Evolutionary conservation across 2,888 invertebrate genomes (phyloP), one percentile per base, ranked within the genome.

Genomic region (Pandemis corylana): DNA sequence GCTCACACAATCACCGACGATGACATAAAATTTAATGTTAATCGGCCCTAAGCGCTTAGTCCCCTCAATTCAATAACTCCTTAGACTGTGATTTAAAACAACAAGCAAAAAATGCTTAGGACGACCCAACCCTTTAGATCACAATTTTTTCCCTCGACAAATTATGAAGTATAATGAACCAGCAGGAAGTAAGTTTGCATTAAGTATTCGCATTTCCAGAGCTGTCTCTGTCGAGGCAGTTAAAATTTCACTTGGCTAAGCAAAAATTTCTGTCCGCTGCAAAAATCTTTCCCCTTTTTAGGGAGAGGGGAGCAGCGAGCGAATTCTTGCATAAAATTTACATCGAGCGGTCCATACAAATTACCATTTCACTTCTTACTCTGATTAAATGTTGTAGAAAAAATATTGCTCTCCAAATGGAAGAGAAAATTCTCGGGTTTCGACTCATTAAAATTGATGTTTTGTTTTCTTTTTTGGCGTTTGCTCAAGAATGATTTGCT

Each of bases 361-460:
- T 94, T 93, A 93, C 92, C 93, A 93, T 94, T 93, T 91, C 92
- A 90, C 92, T 91, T 92, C 93, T 93, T 93, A 91, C 92, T 92
- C 92, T 94, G 94, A 94, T 94, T 94, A 94, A 94, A 94, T 93
- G 94, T 93, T 93, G 91, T 93, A 94, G 94, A 94, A 94, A 94
- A 94, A 93, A 93, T 93, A 93, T 93, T 93, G 93, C 90, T 89
- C 87, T 89, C 90, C 86, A 92, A 94, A 93, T 92, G 92, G 91
- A 89, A 90, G 88, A 90, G 93, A 92, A 93, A 91, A 92, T 92
- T 90, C 89, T 90, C 88, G 91, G 91, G 92, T 93, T 93, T 91
- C 86, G 90, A 91, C 90, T 93, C 92, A 92, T 93, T 92, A 93
- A 92, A 92, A 93, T 92, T 92, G 89, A 90, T 91, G 91, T 91